phyloP scores from a whole-genome alignment of 2,888 invertebrate species.

The Atrina japonica region DNA sequence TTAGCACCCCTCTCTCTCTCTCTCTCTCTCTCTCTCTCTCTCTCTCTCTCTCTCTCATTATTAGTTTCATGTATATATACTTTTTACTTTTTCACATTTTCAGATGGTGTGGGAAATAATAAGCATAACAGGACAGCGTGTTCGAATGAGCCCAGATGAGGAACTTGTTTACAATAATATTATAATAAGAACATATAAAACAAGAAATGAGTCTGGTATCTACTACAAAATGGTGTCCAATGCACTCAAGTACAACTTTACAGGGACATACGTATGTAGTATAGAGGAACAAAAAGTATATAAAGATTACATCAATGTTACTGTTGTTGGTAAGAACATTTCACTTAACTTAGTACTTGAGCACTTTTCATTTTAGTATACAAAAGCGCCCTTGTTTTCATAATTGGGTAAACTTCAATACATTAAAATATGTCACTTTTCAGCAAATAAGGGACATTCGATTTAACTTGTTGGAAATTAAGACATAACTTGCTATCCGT shows the following conservation, averaged over 20 bases:
- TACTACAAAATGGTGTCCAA: constrained; percentile 29
- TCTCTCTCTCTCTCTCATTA: too few species aligned
- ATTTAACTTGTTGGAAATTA: too few species aligned
- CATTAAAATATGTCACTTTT: too few species aligned
- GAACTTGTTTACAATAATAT: constrained; percentile 13
- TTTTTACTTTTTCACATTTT: neutral
- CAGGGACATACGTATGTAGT: constrained; percentile 32
- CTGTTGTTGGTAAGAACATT: constrained; percentile 32
- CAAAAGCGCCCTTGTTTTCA: too few species aligned
- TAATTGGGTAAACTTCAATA: too few species aligned
- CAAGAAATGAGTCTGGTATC: constrained; percentile 29
- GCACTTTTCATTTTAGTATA: too few species aligned
- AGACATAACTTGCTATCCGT: too few species aligned
- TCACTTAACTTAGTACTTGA: too few species aligned
- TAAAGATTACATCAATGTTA: constrained; percentile 27
- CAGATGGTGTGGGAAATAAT: constrained; percentile 36
- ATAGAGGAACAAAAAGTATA: neutral
- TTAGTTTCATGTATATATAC: too few species aligned
- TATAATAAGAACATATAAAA: constrained; percentile 27
- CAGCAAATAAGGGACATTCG: too few species aligned
- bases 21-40: too few species aligned
- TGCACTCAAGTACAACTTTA: constrained; percentile 30
- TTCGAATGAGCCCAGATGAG: constrained; percentile 14
- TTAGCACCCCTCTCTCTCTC: too few species aligned
- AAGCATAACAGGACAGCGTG: constrained; percentile 13